Conservation (phyloP, 2,113 vertebrate species). For the Camelus dromedarius region DNA sequence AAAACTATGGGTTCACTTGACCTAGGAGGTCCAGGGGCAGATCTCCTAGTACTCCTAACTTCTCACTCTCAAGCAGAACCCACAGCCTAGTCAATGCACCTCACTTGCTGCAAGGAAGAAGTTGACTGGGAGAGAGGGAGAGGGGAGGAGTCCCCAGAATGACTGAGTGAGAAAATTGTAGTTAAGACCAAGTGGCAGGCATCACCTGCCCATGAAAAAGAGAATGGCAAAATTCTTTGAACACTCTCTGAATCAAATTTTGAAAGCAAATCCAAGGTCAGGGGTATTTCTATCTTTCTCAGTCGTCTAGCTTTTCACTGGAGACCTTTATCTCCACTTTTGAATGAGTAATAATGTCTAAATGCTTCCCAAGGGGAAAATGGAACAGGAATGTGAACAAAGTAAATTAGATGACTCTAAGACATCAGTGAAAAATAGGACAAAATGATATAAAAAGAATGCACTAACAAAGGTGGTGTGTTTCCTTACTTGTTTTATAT, state of each 20-base stretch:
- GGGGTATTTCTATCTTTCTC: conserved; percentile 36
- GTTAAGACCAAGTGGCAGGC: not conserved
- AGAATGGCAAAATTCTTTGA: not conserved
- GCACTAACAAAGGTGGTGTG: not conserved
- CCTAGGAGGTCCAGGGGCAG: not conserved
- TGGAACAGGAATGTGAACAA: not conserved
- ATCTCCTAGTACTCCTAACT: not conserved
- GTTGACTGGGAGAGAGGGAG: not conserved
- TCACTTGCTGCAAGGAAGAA: not conserved
- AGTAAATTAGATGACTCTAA: not conserved
- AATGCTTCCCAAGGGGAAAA: not conserved
- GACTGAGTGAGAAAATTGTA: not conserved
- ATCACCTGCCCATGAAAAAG: not conserved
- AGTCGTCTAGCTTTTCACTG: not conserved
- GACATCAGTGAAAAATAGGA: not conserved
- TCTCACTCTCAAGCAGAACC: not conserved
- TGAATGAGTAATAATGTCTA: conserved; percentile 42
- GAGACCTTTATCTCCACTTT: conserved; percentile 32
- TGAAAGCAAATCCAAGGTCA: not conserved
- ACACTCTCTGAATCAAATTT: conserved; percentile 7
- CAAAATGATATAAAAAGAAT: conserved; percentile 3
- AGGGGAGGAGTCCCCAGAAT: not conserved
- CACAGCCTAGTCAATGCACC: not conserved
- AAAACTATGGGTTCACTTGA: not conserved
- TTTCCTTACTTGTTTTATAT: not conserved